These are phyloP conservation scores for Chionoecetes opilio DNA, from an alignment of 1,140 invertebrate genomes.

Conservation along the genomic window DNA sequence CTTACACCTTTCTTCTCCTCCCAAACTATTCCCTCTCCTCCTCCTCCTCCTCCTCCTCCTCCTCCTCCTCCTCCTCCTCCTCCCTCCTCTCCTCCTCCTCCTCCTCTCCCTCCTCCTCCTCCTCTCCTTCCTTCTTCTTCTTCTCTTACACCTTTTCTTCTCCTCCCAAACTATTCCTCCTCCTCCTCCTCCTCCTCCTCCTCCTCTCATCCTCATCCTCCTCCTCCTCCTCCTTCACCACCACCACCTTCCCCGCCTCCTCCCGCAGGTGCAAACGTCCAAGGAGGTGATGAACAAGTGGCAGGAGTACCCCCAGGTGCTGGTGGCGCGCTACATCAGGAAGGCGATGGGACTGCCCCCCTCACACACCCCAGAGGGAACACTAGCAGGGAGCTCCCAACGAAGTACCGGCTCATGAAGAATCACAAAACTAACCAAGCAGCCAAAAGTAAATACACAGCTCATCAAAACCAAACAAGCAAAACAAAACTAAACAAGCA, in stretches of 20 bases:
- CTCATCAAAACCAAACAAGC: too few relatives aligned
- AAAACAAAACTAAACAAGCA: too few relatives aligned
- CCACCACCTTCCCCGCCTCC: neutral
- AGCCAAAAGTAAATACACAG: too few relatives aligned
- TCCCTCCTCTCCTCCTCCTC: neutral
- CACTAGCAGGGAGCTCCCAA: too few relatives aligned
- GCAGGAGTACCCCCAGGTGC: slow-evolving; percentile 94
- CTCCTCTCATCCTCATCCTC: neutral
- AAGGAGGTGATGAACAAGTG: slow-evolving; percentile 96
- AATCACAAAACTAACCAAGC: too few relatives aligned
- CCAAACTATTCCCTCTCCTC: too few relatives aligned
- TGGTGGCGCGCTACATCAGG: slow-evolving; percentile 95
- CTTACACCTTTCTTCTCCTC: too few relatives aligned
- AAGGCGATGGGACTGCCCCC: slow-evolving; percentile 91
- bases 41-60: neutral
- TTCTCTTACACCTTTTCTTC: neutral
- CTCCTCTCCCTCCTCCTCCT: neutral
- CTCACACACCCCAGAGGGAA: too few relatives aligned
- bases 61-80: neutral
- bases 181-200: neutral
- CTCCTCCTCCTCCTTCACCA: neutral
- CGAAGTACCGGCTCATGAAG: too few relatives aligned
- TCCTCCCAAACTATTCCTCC: neutral
- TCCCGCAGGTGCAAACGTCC: too few relatives aligned
- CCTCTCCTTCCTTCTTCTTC: neutral